A percentile compares a stretch with the other conserved stretches of the same genome.
These are phyloP conservation scores for Tholera decimalis DNA, from an alignment of 2,888 invertebrate genomes.

Conservation along the genomic window DNA sequence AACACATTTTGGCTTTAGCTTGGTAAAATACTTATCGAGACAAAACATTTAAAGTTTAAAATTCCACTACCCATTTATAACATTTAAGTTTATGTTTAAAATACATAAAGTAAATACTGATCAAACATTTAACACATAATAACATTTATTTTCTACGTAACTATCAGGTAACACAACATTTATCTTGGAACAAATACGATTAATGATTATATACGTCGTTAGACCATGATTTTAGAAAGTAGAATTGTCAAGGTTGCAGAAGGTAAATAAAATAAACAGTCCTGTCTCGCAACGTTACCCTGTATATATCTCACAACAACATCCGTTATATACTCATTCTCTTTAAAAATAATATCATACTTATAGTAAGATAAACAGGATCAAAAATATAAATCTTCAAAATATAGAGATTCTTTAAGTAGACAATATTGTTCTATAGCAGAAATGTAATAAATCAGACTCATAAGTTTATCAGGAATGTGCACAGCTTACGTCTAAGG, in stretches of 20 bases:
- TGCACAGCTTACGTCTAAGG: constrained; percentile 88
- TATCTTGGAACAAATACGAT: constrained; percentile 74
- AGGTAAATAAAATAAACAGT: constrained; percentile 66
- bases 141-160: constrained; percentile 74
- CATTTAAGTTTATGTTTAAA: constrained; percentile 80
- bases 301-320: constrained; percentile 87
- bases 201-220: constrained; percentile 60
- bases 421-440: constrained; percentile 85
- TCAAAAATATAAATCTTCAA: constrained; percentile 90
- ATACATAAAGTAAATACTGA: constrained; percentile 86
- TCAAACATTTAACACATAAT: constrained; percentile 87
- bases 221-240: constrained; percentile 69
- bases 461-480: constrained; percentile 87
- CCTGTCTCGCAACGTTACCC: constrained; percentile 84
- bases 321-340: constrained; percentile 73
- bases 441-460: constrained; percentile 90
- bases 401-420: constrained; percentile 88
- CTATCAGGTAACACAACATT: constrained; percentile 86
- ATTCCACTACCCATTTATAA: constrained; percentile 82
- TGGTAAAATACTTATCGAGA: constrained; percentile 79
- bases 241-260: constrained; percentile 73
- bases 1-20: constrained; percentile 74
- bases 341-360: constrained; percentile 85
- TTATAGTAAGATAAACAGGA: constrained; percentile 87
- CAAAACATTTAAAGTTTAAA: constrained; percentile 82